These are phyloP conservation scores for Atherinomorus stipes DNA, from an alignment of 2,113 vertebrate genomes.

Conservation along the genomic window DNA sequence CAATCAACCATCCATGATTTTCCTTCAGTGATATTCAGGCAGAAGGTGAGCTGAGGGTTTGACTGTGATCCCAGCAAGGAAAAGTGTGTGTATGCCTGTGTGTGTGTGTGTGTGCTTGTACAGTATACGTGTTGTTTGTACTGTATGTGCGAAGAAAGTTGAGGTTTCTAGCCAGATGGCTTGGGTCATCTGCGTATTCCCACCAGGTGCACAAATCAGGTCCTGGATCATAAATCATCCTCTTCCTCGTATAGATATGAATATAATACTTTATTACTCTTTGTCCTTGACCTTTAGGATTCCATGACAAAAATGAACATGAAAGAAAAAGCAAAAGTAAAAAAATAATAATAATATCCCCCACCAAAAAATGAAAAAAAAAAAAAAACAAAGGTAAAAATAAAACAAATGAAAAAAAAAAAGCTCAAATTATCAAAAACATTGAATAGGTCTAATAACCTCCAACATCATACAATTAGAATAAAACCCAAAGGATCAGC, in stretches of 20 bases:
- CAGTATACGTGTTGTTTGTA: too few species aligned
- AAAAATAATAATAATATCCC: too few species aligned
- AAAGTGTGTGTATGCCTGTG: constrained; percentile 10
- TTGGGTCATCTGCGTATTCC: constrained; percentile 28
- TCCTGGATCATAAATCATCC: constrained; percentile 53
- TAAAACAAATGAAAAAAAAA: constrained; percentile 57
- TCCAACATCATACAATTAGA: constrained; percentile 76
- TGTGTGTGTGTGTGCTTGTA: constrained; percentile 10
- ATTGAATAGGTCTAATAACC: constrained; percentile 74
- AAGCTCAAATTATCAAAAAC: constrained; percentile 73
- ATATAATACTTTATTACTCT: constrained; percentile 68
- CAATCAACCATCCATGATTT: neutral
- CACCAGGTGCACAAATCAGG: constrained; percentile 22
- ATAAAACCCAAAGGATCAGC: constrained; percentile 76
- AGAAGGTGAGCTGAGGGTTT: constrained; percentile 14
- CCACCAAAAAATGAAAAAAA: too few species aligned
- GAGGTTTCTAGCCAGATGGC: constrained; percentile 36
- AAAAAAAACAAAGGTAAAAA: constrained; percentile 60
- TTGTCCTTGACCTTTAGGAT: constrained; percentile 46
- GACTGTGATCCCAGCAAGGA: constrained; percentile 10
- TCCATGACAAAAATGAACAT: constrained; percentile 57
- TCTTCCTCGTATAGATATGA: constrained; percentile 63
- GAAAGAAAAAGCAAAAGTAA: neutral
- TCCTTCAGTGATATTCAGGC: constrained; percentile 4
- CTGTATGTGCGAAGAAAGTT: constrained; percentile 11